Evolutionary conservation across 1,140 invertebrate genomes (phyloP), one percentile per base, ranked within the genome.

Genomic region (Aphaenogaster rudis): DNA sequence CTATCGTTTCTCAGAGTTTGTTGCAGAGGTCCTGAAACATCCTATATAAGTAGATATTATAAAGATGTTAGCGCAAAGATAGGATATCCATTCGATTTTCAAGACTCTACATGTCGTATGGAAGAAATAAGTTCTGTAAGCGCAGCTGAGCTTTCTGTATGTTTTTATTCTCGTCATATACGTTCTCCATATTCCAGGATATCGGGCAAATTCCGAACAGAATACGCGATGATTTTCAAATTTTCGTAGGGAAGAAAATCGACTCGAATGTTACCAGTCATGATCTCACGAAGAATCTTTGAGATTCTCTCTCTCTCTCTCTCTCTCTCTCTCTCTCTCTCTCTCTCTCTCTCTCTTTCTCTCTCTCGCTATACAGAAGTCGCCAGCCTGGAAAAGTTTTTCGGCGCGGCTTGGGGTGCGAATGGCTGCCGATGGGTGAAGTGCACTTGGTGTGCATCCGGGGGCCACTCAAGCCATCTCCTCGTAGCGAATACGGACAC

Each of bases 141-240:
- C 67, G 36, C 63, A 54, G 28, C n/a, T 52, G 79, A 59, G 17
- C 11, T 59, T 33, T 0, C 28, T 9, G 33, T 4, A 17, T 45
- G 80, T 63, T 84, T 82, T 84, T 61, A 84, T 76, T 84, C 67
- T 39, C 6, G 9, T 57, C 69, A 57, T 61, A 42, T 13, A 13
- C 15, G 13, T 61, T 61, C 50, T 61, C 28, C 17, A 59, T 61
- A 74, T 82, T 59, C 39, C 4, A 7, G 15, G 13, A n/a, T 80
- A 71, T 57, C 66, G 42, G 4, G 15, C 36, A 13, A 48, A 57
- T 69, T 81, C 36, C 3, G 80, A 36, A 13, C n/a, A 50, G 36
- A 80, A 80, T 69, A 54, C 36, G 17, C 66, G 64, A 54, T 57
- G 64, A 67, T 81, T 69, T 81, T 71, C 13, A 48, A 71, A 45